A percentile compares a stretch with the other conserved stretches of the same genome.
Conservation (phyloP, 1,140 invertebrate genomes). For the Aphelenchoides besseyi region DNA sequence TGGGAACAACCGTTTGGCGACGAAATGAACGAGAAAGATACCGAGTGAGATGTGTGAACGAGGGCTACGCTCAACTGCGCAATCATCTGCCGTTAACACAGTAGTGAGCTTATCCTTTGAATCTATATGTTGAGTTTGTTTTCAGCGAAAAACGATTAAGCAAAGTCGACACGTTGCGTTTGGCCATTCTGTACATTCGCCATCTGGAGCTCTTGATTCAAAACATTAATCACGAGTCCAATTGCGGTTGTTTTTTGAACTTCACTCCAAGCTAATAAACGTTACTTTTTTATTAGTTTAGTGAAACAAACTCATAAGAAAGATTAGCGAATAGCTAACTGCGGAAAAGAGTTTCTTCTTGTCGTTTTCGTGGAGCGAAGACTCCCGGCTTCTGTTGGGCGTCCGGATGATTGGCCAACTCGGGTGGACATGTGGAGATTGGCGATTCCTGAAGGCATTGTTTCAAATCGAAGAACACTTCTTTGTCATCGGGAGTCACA, state of each 20-base stretch:
- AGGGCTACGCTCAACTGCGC: conserved; percentile 76
- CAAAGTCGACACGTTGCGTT: conserved; percentile 65
- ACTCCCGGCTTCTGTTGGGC: conserved; percentile 95
- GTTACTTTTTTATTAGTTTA: too few relatives aligned
- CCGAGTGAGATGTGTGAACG: conserved; percentile 76
- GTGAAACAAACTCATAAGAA: too few relatives aligned
- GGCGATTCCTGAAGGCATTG: conserved; percentile 73
- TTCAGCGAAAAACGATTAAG: conserved; percentile 65
- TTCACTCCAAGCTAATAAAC: too few relatives aligned
- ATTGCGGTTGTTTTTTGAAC: conserved; percentile 36
- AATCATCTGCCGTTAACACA: conserved; percentile 69
- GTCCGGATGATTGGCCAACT: conserved; percentile 94
- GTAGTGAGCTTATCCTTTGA: conserved; percentile 30
- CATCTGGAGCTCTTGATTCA: conserved; percentile 63
- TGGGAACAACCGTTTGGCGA: conserved; percentile 62
- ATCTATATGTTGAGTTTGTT: not conserved
- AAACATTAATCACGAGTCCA: conserved; percentile 67
- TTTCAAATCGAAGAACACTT: conserved; percentile 93
- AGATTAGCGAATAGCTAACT: too few relatives aligned
- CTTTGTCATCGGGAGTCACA: conserved; percentile 91
- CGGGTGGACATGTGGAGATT: conserved; percentile 89
- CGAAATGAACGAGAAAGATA: conserved; percentile 65
- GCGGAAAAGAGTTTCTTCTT: conserved; percentile 75
- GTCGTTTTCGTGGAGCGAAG: conserved; percentile 89
- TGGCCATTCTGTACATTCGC: conserved; percentile 65